A percentile compares a stretch with the other conserved stretches of the same genome.
These are phyloP conservation scores for Lepilemur ruficaudatus DNA, from an alignment of 2,797 vertebrate species.

Conservation along the genomic window DNA sequence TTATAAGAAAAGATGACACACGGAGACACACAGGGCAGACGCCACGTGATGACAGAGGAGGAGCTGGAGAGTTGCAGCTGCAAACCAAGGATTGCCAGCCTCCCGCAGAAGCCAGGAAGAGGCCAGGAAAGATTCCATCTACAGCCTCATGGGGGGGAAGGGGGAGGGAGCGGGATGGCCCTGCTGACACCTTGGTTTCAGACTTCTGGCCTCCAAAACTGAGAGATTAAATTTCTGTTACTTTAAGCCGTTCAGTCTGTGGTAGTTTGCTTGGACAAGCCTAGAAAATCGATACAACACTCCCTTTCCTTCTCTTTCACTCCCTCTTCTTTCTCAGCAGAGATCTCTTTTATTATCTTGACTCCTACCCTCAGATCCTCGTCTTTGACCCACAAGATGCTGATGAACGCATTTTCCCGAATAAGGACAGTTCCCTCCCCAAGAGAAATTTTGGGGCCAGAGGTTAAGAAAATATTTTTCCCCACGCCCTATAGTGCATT, in stretches of 20 bases:
- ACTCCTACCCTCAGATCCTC: not conserved
- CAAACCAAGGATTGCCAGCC: not conserved
- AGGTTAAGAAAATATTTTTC: conserved; percentile 31
- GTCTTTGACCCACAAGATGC: not conserved
- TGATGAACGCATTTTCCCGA: conserved; percentile 15
- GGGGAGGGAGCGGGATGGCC: no score
- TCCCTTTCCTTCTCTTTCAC: not conserved
- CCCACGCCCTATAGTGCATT: not conserved
- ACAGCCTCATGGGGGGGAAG: not conserved
- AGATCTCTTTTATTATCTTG: conserved; percentile 17
- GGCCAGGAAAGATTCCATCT: not conserved
- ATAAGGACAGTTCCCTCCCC: not conserved
- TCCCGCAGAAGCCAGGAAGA: not conserved
- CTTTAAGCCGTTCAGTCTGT: not conserved
- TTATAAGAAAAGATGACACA: not conserved
- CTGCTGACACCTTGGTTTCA: not conserved
- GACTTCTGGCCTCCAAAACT: not conserved
- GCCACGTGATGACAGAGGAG: not conserved
- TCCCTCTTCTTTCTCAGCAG: conserved; percentile 9
- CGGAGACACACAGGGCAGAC: not conserved
- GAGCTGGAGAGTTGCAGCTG: not conserved
- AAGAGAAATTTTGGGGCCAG: not conserved
- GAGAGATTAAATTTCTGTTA: not conserved
- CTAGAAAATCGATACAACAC: not conserved
- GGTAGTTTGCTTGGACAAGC: not conserved